Conservation (phyloP, 2,113 vertebrate species). For the Xerus inauris region DNA sequence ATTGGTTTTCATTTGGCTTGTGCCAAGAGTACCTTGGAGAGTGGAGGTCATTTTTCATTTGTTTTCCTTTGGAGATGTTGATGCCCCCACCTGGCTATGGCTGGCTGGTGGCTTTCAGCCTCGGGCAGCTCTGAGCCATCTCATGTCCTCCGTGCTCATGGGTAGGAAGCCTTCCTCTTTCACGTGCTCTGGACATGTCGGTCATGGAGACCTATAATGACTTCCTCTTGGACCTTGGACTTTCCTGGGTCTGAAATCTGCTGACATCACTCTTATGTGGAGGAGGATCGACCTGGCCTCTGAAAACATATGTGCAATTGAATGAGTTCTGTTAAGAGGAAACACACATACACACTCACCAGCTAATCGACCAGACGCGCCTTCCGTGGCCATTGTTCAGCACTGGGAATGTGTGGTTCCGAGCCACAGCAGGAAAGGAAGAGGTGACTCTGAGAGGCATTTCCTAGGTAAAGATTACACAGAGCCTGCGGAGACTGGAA, state of each 20-base stretch:
- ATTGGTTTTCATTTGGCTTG: not conserved
- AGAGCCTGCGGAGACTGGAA: slow-evolving; percentile 39
- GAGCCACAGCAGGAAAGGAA: slow-evolving; percentile 69
- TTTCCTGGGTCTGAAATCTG: slow-evolving; percentile 79
- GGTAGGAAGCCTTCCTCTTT: not conserved
- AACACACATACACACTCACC: not conserved
- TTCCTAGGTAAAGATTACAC: slow-evolving; percentile 75
- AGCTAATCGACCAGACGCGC: not conserved
- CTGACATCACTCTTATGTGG: slow-evolving; percentile 80
- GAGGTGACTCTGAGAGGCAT: slow-evolving; percentile 71
- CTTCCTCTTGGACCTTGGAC: slow-evolving; percentile 74
- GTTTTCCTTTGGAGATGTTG: not conserved
- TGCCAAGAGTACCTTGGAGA: not conserved
- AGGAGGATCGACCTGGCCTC: slow-evolving; percentile 76
- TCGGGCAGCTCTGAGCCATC: too few relatives aligned
- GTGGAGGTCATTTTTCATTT: not conserved
- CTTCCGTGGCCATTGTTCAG: slow-evolving; percentile 73
- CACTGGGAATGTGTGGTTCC: slow-evolving; percentile 45
- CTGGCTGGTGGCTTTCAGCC: not conserved
- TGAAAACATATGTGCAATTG: slow-evolving; percentile 69
- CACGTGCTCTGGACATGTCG: not conserved
- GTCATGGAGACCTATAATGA: slow-evolving; percentile 72
- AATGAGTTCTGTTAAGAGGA: slow-evolving; percentile 77
- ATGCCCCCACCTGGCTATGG: not conserved
- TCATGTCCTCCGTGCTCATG: fast-evolving